These are phyloP conservation scores for Ditula angustiorana DNA, from an alignment of 2,888 invertebrate species.

Conservation along the genomic window DNA sequence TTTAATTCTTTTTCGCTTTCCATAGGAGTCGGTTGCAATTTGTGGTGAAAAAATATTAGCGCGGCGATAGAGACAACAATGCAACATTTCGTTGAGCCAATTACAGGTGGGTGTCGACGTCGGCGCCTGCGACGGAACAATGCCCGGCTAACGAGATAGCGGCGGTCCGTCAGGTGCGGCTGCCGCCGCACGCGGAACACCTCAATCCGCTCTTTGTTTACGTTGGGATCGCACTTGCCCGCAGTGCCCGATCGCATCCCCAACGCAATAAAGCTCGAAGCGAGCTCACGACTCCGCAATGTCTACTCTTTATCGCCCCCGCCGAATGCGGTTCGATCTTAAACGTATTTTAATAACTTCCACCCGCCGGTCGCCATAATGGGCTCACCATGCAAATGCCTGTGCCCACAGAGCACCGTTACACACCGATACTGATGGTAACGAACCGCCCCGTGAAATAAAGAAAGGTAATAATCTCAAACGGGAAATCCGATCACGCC, in stretches of 20 bases:
- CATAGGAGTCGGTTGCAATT: conserved; percentile 29
- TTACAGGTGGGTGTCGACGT: conserved; percentile 50
- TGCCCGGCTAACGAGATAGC: conserved; percentile 69
- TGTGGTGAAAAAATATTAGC: conserved; percentile 19
- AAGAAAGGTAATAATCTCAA: conserved; percentile 78
- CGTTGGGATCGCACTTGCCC: conserved; percentile 65
- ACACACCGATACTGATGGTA: conserved; percentile 71
- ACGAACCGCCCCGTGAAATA: conserved; percentile 76
- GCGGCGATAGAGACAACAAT: conserved; percentile 46
- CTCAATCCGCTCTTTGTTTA: conserved; percentile 77
- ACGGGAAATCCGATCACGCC: conserved; percentile 77
- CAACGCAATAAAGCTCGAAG: conserved; percentile 80
- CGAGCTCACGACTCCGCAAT: conserved; percentile 78
- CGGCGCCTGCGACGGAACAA: conserved; percentile 59
- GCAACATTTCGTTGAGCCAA: conserved; percentile 51
- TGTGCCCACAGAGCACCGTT: conserved; percentile 72
- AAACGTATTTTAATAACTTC: conserved; percentile 82
- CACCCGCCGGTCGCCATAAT: conserved; percentile 74
- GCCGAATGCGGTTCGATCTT: conserved; percentile 75
- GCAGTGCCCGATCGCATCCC: conserved; percentile 70
- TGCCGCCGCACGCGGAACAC: conserved; percentile 61
- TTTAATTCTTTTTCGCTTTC: neutral
- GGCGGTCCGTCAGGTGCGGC: conserved; percentile 57
- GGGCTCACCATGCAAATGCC: conserved; percentile 80
- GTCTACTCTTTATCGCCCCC: conserved; percentile 77